Evolutionary conservation across 2,113 vertebrate species (phyloP), one percentile per base, ranked within the genome.

Genomic region (Poeciliopsis prolifica): DNA sequence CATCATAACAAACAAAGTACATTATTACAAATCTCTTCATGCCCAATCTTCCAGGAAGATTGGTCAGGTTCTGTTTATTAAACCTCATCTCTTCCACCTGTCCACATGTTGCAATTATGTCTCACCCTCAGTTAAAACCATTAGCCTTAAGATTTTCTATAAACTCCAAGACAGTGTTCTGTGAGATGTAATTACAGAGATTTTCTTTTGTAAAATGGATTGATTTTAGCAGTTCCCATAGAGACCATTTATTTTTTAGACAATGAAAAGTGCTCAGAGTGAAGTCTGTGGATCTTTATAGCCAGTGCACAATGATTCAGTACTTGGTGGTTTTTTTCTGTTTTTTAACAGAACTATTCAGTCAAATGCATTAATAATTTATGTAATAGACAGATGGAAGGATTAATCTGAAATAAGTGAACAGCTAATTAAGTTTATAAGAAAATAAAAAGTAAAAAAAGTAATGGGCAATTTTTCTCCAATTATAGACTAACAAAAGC

Each of bases 1-100:
- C 22, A 5, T 65, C 40, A 65, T 64, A 69, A 66, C 84, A 75
- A 88, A 80, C 70, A 74, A 78, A 82, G 83, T 80, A 85, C 35
- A 35, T 10, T 35, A 35, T 35, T 8, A 35, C 35, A 37, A 37
- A 37, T 37, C 35, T 37, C 35, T 37, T 37, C 35, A 37, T 3
- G 69, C 28, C 28, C 28, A 28, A 79, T 70, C 74, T 65, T 74
- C 58, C 22, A 66, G 4, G 69, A 65, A 40, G 70, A 48, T 70
- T 70, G 72, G 70, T 68, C 75, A 61, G 64, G 9, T 58, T 58
- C n/a, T 58, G 7, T 58, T 3, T 54, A 54, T 74, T 10, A 28
- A 63, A 70, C 61, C n/a, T 24, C 31, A 63, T 74, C 44, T 54
- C 31, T 17, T 73, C 68, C 67, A 78, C 48, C 54, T 62, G 61